Conservation (phyloP, 92 coral and sea anemone genomes). For the Zoanthus sociatus region DNA sequence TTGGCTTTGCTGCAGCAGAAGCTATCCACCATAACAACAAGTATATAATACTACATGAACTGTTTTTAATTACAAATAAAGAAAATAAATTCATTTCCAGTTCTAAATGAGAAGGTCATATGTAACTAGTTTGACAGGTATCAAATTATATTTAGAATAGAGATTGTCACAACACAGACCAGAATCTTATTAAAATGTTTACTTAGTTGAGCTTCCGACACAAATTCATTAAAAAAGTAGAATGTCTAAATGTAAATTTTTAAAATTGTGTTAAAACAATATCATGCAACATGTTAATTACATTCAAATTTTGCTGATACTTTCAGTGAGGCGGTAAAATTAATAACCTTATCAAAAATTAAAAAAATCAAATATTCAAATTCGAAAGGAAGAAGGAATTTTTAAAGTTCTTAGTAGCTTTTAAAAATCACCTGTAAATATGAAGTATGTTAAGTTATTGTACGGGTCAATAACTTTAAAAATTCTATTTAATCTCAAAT, state of each 20-base stretch:
- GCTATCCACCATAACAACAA: too few species aligned
- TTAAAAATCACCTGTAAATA: too few species aligned
- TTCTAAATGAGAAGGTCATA: background rate
- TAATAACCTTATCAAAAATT: too few species aligned
- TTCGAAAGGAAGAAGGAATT: too few species aligned
- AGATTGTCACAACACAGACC: background rate
- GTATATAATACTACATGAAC: background rate
- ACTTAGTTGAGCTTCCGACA: background rate
- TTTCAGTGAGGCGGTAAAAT: background rate
- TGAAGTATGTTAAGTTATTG: too few species aligned
- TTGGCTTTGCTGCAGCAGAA: too few species aligned
- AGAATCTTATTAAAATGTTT: background rate
- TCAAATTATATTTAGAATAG: background rate
- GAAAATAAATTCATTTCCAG: background rate
- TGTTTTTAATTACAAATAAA: too few species aligned
- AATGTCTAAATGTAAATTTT: background rate
- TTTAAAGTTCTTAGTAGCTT: too few species aligned
- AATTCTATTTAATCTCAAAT: too few species aligned
- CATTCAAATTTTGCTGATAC: background rate
- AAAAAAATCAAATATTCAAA: too few species aligned
- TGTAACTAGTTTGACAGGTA: slow-evolving; percentile 4
- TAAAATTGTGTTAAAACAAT: background rate
- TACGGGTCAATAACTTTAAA: too few species aligned
- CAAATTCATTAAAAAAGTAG: background rate
- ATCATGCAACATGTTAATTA: background rate